phyloP scores from a whole-genome alignment of 2,797 vertebrate genomes.

The Diceros bicornis region DNA sequence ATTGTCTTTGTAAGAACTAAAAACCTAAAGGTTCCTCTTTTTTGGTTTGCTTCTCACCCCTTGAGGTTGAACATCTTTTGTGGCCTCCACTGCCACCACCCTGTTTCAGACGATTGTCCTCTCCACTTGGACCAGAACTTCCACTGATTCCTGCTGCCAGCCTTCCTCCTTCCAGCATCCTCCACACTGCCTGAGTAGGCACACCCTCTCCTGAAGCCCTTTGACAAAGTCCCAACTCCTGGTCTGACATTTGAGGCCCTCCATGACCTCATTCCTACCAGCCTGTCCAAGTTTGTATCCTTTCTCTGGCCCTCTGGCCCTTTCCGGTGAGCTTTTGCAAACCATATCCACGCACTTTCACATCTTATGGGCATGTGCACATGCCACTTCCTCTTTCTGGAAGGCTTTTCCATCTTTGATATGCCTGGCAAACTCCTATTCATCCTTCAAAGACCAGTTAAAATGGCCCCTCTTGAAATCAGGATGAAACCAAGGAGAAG shows the following conservation, averaged over 20 bases:
- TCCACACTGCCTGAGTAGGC: not conserved
- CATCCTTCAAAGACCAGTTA: not conserved
- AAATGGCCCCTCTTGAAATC: not conserved
- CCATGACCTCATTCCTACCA: not conserved
- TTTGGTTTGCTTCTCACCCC: not conserved
- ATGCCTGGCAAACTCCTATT: not conserved
- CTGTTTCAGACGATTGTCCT: not conserved
- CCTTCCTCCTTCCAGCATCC: rapidly evolving
- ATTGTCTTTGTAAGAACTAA: not conserved
- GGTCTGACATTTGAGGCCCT: not conserved
- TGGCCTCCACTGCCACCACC: rapidly evolving
- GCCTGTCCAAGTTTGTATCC: not conserved
- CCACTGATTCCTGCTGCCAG: not conserved
- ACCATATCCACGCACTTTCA: not conserved
- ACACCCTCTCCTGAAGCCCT: not conserved
- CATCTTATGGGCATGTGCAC: not conserved
- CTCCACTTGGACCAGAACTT: not conserved
- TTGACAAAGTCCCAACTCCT: not conserved
- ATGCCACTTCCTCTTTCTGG: not conserved
- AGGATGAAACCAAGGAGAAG: not conserved
- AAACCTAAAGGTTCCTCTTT: not conserved
- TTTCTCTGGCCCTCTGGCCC: not conserved
- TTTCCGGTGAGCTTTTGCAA: not conserved
- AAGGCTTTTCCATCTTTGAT: not conserved
- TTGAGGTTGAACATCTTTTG: not conserved